phyloP scores from a whole-genome alignment of 2,113 vertebrate genomes.

The Taurulus bubalis region DNA sequence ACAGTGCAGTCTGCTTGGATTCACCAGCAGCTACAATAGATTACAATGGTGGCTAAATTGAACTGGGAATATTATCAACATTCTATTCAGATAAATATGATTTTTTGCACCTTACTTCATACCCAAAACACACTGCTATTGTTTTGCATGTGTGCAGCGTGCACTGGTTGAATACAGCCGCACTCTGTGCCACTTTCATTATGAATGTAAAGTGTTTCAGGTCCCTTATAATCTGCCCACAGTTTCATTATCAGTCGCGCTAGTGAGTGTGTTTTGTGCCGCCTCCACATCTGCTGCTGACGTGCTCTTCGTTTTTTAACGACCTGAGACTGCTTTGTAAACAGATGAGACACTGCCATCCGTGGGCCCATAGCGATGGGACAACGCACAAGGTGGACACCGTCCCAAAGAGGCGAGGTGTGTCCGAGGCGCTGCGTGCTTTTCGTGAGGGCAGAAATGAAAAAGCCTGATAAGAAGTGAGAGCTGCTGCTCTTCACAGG shows the following conservation, averaged over 20 bases:
- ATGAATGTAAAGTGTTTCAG: constrained; percentile 5
- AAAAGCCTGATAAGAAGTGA: background rate
- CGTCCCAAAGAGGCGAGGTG: background rate
- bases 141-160: background rate
- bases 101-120: background rate
- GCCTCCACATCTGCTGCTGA: background rate
- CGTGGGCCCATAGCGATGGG: background rate
- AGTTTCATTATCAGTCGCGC: background rate
- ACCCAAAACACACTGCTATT: background rate
- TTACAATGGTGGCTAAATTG: background rate
- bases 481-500: background rate
- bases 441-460: background rate
- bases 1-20: background rate
- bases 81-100: background rate
- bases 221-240: background rate
- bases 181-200: background rate
- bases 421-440: background rate
- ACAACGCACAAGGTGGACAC: background rate
- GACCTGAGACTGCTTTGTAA: background rate
- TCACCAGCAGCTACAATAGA: background rate
- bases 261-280: background rate
- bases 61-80: background rate
- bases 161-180: background rate
- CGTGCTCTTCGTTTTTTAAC: background rate
- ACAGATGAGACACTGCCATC: background rate